Evolutionary conservation across 35 echinoderm and acorn worm genomes (phyloP).

Genomic region (Patiria miniata): DNA sequence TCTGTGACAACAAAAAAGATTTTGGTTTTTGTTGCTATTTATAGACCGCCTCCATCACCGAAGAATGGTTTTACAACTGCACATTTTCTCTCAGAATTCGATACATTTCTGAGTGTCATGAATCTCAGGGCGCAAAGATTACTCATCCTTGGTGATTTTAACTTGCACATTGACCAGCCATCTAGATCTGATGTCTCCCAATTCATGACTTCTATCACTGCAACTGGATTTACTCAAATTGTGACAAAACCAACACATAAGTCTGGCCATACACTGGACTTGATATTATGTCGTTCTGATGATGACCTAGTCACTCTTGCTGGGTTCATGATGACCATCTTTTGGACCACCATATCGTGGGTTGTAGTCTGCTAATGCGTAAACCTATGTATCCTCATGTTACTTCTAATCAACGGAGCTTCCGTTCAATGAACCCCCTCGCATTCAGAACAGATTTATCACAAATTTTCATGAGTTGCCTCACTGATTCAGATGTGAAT

Average conservation of each 20-base stretch:
- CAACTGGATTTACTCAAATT: too few species aligned
- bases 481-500: neutral
- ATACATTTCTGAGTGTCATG: neutral
- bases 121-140: neutral
- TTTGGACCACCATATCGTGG: neutral
- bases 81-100: neutral
- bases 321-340: slow-evolving; percentile 1
- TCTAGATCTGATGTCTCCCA: neutral
- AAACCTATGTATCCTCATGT: neutral
- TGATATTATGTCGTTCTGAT: neutral
- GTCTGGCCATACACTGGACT: neutral
- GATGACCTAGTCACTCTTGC: neutral
- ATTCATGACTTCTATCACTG: neutral
- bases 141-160: slow-evolving; percentile 6
- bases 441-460: neutral
- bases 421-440: neutral
- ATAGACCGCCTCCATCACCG: neutral
- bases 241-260: neutral
- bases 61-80: neutral
- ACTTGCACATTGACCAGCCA: neutral
- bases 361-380: neutral
- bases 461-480: too few species aligned
- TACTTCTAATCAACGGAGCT: neutral
- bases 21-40: neutral
- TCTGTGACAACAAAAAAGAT: neutral